phyloP scores from a whole-genome alignment of 2,888 invertebrate genomes.

The Phortica magna region DNA sequence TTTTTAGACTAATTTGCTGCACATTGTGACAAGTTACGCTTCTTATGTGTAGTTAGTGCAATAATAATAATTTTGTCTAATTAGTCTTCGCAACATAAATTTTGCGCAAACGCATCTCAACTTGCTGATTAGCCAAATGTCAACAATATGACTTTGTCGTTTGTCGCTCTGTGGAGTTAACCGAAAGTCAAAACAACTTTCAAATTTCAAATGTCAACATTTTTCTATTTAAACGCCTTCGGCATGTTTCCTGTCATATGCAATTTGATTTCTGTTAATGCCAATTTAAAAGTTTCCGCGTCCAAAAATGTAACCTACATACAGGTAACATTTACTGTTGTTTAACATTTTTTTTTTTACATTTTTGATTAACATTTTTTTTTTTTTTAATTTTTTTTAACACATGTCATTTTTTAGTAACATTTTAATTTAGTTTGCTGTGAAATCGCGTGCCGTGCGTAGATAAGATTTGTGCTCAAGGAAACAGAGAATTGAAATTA shows the following conservation, averaged over 20 bases:
- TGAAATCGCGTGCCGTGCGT: neutral
- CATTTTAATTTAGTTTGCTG: neutral
- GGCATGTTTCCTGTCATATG: constrained; percentile 7
- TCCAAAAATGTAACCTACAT: neutral
- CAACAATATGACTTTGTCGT: no score
- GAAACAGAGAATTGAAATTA: constrained; percentile 10
- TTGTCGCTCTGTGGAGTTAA: neutral
- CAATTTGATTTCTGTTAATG: constrained; percentile 11
- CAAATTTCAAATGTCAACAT: neutral
- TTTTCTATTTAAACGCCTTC: constrained; percentile 5
- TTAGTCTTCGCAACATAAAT: no score
- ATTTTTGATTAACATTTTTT: neutral
- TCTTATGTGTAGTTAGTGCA: no score
- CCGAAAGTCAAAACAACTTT: constrained; percentile 10
- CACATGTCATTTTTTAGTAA: neutral
- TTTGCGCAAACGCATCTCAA: no score
- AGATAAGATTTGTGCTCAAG: constrained; percentile 16
- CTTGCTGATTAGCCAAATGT: neutral
- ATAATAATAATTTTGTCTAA: no score
- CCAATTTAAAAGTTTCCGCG: neutral
- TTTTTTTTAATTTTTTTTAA: no score
- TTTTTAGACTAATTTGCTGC: no score
- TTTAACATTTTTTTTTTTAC: neutral
- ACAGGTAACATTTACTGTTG: constrained; percentile 7
- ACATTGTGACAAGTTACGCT: no score